Conservation (phyloP, 2,888 invertebrate genomes). For the Nomada hirtipes region DNA sequence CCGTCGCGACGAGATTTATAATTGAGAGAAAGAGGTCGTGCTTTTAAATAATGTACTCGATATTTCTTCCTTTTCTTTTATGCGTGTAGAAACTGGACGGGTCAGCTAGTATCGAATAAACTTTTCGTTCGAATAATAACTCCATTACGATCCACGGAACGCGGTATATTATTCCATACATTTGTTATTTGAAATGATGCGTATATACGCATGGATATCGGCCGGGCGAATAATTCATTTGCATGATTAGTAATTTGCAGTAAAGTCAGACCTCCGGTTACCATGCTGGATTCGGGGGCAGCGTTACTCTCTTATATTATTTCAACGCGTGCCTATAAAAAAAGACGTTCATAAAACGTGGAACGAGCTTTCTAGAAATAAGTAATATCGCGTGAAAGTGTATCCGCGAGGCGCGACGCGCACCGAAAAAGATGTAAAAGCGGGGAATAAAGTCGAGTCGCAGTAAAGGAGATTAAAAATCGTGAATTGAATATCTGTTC, state of each 20-base stretch:
- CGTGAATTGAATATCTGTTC: background rate
- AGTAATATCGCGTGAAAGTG: conserved; percentile 2
- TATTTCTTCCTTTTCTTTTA: conserved; percentile 6
- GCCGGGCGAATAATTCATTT: conserved; percentile 9
- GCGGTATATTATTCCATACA: conserved; percentile 24
- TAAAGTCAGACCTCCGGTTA: background rate
- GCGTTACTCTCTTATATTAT: conserved; percentile 4
- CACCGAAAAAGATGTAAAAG: background rate
- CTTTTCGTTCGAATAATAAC: conserved; percentile 10
- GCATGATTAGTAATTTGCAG: conserved; percentile 8
- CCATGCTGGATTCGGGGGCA: background rate
- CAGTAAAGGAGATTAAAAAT: conserved; percentile 10
- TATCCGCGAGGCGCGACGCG: background rate
- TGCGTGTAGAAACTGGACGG: conserved; percentile 1
- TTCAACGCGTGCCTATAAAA: background rate
- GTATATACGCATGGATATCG: too few species aligned
- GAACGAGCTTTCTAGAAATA: conserved; percentile 9
- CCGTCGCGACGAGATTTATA: conserved; percentile 26
- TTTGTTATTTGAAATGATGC: background rate
- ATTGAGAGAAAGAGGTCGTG: conserved; percentile 23
- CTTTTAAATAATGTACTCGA: conserved; percentile 31
- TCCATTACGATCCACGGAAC: conserved; percentile 11
- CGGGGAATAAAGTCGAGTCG: background rate
- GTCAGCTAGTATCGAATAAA: conserved; percentile 27
- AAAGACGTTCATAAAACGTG: conserved; percentile 1